Conservation (phyloP, 2,797 vertebrate genomes). For the Poecilia wingei region DNA sequence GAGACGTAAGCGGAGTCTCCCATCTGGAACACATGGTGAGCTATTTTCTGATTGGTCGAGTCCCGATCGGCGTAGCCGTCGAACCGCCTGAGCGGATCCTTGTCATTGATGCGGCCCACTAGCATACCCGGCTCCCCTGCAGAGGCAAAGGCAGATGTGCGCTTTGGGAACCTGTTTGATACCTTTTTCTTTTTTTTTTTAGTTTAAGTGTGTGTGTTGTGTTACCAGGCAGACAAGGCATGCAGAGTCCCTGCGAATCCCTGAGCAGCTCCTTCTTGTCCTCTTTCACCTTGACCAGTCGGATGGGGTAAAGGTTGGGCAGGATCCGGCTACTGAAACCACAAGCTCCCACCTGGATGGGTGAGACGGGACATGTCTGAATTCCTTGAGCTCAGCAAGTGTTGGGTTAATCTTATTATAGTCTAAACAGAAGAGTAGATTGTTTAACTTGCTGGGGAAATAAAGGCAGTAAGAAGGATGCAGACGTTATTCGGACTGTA, state of each 20-base stretch:
- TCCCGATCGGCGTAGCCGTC: constrained; percentile 86
- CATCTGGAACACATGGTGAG: constrained; percentile 81
- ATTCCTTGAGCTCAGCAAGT: neutral
- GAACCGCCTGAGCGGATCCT: constrained; percentile 86
- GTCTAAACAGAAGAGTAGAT: no score
- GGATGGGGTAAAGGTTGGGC: constrained; percentile 86
- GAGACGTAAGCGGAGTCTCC: constrained; percentile 88
- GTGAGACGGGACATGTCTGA: neutral
- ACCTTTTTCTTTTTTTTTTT: neutral
- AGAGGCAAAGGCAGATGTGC: neutral
- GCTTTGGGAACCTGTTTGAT: neutral
- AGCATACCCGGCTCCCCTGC: constrained; percentile 86
- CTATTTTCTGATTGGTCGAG: constrained; percentile 84
- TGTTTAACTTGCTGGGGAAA: no score
- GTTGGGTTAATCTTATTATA: no score
- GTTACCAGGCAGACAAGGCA: constrained; percentile 85
- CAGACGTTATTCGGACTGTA: no score
- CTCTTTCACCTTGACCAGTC: constrained; percentile 83
- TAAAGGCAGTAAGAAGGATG: no score
- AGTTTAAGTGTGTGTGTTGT: neutral
- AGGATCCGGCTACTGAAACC: constrained; percentile 90
- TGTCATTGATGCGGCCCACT: constrained; percentile 84
- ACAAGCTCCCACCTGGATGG: constrained; percentile 85
- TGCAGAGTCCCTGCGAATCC: constrained; percentile 82
- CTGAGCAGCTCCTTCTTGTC: constrained; percentile 84